These are phyloP conservation scores for Xenopus borealis DNA, from an alignment of 2,113 vertebrate genomes.

Conservation along the genomic window DNA sequence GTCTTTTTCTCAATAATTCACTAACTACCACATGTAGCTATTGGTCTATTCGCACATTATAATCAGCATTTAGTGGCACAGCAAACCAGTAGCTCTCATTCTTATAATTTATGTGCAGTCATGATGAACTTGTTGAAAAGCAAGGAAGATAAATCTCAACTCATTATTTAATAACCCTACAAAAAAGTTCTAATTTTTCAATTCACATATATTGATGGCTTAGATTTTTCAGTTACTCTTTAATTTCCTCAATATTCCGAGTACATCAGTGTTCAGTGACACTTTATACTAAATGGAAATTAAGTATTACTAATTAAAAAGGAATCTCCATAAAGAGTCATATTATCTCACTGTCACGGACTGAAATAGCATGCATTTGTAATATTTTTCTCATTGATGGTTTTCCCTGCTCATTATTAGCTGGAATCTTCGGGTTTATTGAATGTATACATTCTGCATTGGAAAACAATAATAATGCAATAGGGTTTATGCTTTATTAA, in stretches of 20 bases:
- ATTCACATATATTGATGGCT: conserved; percentile 36
- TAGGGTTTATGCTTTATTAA: too few species aligned
- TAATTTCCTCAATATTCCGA: conserved; percentile 24
- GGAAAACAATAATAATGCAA: too few species aligned
- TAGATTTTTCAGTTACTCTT: conserved; percentile 35
- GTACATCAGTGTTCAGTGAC: conserved; percentile 31
- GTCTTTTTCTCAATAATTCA: conserved; percentile 47
- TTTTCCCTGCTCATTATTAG: not conserved
- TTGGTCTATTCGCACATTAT: conserved; percentile 48
- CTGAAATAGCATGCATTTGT: conserved; percentile 5
- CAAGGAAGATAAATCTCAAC: conserved; percentile 51
- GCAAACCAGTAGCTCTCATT: conserved; percentile 43
- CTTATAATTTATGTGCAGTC: conserved; percentile 45
- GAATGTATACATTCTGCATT: too few species aligned
- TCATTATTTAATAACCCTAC: conserved; percentile 49
- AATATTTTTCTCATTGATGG: conserved; percentile 8
- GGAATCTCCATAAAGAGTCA: conserved; percentile 34
- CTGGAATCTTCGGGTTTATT: too few species aligned
- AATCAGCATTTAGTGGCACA: conserved; percentile 35
- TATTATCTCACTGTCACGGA: conserved; percentile 15
- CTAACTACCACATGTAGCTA: conserved; percentile 42
- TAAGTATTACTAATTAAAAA: conserved; percentile 43
- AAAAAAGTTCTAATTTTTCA: conserved; percentile 43
- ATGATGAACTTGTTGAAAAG: conserved; percentile 56
- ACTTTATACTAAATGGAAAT: conserved; percentile 40